Percentiles rank a stretch among this genome's conserved stretches.
Conservation (phyloP, 2,888 invertebrate species). For the Dolomedes plantarius region DNA sequence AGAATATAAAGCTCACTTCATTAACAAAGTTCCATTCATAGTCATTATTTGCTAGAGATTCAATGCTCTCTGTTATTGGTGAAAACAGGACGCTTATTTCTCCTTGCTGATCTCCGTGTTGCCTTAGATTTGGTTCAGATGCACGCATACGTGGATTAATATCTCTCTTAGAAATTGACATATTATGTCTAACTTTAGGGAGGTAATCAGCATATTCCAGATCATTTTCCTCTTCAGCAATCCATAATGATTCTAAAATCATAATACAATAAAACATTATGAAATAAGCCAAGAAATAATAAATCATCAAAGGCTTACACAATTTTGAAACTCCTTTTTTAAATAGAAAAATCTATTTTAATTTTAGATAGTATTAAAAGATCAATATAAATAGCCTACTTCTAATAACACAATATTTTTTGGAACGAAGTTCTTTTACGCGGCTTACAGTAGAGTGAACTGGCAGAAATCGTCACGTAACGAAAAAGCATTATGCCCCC, state of each 20-base stretch:
- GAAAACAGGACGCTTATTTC: constrained; percentile 61
- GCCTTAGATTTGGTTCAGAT: constrained; percentile 32
- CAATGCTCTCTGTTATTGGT: constrained; percentile 33
- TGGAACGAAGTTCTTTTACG: too few relatives aligned
- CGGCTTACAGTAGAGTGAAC: too few relatives aligned
- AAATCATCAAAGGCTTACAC: too few relatives aligned
- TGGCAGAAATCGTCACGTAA: too few relatives aligned
- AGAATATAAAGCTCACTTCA: constrained; percentile 20
- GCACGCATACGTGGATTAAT: constrained; percentile 31
- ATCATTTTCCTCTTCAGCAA: constrained; percentile 63
- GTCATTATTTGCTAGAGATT: background rate
- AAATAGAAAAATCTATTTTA: too few relatives aligned
- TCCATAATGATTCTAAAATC: constrained; percentile 62
- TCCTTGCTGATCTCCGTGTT: constrained; percentile 14
- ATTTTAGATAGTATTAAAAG: too few relatives aligned
- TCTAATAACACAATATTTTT: too few relatives aligned
- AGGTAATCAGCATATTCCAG: constrained; percentile 33
- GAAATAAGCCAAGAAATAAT: background rate
- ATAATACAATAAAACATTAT: background rate
- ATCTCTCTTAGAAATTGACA: constrained; percentile 34
- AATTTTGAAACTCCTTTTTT: too few relatives aligned
- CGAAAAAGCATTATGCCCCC: too few relatives aligned
- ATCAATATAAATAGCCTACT: too few relatives aligned
- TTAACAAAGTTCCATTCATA: constrained; percentile 20
- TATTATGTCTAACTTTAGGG: background rate